Base-by-base conservation (phyloP, 2,113 vertebrate genomes). In the Xenopus laevis region DNA sequence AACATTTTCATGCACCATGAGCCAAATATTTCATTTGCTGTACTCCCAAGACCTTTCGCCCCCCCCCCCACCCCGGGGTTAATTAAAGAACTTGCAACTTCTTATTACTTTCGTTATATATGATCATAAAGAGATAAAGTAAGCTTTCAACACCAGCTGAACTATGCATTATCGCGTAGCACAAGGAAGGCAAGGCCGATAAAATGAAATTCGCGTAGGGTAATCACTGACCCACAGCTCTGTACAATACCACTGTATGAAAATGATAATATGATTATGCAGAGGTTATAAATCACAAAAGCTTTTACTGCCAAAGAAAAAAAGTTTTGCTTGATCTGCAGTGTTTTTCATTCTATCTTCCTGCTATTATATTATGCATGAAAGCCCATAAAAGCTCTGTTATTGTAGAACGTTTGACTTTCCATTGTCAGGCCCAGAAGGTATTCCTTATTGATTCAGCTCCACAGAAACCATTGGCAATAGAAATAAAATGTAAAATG, bases 331-430 rank as follows among this genome's bases (percentile, higher is more conserved):
- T 60, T 60, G 18, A 60, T 60, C 58, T 60, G 58, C 58, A 60
- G 21, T 60, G 18, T 21, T 60, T 40, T 60, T 60, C 15, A 60
- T 60, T 21, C 58, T 23, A 27, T 60, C 58, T 23, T 21, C 58
- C 58, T 60, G 58, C 58, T 60, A 60, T 60, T 60, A 60, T 60
- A 60, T 60, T 60, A 60, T 60, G 58, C 58, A 60, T 60, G 58
- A 60, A 60, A 60, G 58, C 58, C 58, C 58, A 60, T 60, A 60
- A 60, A 60, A 23, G 58, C 58, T 4, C 58, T 5, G 58, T 60
- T 60, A 60, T 60, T 60, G 58, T 27, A 60, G 20, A 60, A 60
- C 13, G 20, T 58, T 58, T 60, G 58, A 27, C 58, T 21, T 60
- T 60, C 58, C 21, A 23, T 60, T 60, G 58, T 60, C 18, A 60